A percentile compares a stretch with the other conserved stretches of the same genome.
Evolutionary conservation across 2,113 vertebrate species (phyloP).

Genomic region (Calcarius ornatus): DNA sequence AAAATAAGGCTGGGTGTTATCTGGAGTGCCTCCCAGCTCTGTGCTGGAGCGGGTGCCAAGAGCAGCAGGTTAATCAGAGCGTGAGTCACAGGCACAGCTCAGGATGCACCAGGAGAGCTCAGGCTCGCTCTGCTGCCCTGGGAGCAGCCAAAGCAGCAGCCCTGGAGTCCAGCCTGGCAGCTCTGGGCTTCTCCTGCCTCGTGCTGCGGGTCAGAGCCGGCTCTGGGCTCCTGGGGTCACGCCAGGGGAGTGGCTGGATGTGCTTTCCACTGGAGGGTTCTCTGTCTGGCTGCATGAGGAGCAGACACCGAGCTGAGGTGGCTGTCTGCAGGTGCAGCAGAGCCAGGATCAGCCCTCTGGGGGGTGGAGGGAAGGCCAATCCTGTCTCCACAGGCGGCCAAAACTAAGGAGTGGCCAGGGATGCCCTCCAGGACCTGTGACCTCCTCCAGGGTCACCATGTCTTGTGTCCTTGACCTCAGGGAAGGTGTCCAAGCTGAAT

Average conservation of each 20-base stretch:
- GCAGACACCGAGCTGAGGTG: background rate
- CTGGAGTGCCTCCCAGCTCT: background rate
- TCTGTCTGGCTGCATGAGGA: background rate
- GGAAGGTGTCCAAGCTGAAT: background rate
- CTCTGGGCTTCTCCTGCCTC: background rate
- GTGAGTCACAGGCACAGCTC: constrained; percentile 38
- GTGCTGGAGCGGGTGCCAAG: background rate
- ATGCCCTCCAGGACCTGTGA: background rate
- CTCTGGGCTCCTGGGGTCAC: background rate
- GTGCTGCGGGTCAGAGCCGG: rapidly evolving
- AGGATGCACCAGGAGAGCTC: background rate
- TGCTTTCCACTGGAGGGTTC: background rate
- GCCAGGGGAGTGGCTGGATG: background rate
- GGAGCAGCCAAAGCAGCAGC: background rate
- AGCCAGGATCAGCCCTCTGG: background rate
- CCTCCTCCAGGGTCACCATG: background rate
- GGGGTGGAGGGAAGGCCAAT: background rate
- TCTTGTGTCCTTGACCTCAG: background rate
- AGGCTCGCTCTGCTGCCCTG: background rate
- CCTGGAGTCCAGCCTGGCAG: background rate
- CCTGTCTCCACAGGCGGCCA: background rate
- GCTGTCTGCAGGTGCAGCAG: background rate
- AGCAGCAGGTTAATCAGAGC: background rate
- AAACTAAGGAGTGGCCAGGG: background rate
- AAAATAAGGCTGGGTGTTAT: constrained; percentile 41